A percentile compares a stretch with the other conserved stretches of the same genome.
phyloP scores from a whole-genome alignment of 37 sponge, comb jelly and placozoan species.

The Aphrocallistes beatrix region DNA sequence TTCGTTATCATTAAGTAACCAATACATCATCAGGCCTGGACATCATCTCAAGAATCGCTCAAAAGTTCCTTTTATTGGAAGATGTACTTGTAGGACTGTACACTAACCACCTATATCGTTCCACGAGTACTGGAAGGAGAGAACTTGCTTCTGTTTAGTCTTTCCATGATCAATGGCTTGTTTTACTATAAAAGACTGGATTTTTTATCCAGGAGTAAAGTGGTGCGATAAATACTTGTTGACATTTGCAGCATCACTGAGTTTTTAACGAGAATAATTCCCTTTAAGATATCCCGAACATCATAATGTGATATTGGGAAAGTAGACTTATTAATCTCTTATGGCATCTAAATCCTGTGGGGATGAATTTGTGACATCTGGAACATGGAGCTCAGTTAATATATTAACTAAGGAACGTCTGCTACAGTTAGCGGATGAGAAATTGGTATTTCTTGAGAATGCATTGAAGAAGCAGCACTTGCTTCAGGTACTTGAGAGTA shows the following conservation, averaged over 20 bases:
- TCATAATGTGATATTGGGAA: conserved; percentile 8
- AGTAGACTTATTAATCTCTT: background rate
- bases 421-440: background rate
- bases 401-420: conserved; percentile 9
- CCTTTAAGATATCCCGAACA: background rate
- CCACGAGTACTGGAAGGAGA: conserved; percentile 2
- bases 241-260: background rate
- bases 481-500: conserved; percentile 10
- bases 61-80: conserved; percentile 4
- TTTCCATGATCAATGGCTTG: background rate
- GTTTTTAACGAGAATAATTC: background rate
- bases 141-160: conserved; percentile 4
- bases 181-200: background rate
- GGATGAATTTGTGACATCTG: conserved; percentile 17
- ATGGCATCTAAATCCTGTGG: background rate
- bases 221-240: background rate
- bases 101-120: conserved; percentile 13
- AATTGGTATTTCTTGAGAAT: background rate
- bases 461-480: background rate
- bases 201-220: background rate
- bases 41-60: background rate
- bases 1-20: conserved; percentile 30
- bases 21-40: too few species aligned
- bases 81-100: conserved; percentile 17
- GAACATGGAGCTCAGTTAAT: conserved; percentile 8